Evolutionary conservation across 2,797 vertebrate genomes (phyloP), one percentile per base, ranked within the genome.

Genomic region (Heteromormyrus szaboi): DNA sequence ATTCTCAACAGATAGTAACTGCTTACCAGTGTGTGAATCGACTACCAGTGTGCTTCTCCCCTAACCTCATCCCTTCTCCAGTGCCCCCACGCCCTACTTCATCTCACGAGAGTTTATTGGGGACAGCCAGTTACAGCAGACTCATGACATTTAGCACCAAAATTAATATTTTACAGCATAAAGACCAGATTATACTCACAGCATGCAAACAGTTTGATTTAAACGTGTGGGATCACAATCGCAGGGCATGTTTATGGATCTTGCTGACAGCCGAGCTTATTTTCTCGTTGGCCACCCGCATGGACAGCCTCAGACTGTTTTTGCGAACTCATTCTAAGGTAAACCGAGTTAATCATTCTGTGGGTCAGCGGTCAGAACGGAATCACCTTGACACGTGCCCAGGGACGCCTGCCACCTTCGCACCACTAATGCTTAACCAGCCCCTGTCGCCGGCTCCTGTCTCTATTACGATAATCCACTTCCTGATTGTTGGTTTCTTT

Each of bases 301-400:
- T 46, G 44, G 50, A 11, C 62, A 37, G 86, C 88, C 79, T 65
- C 89, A 44, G 86, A 76, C 48, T 59, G 22, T 68, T 87, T 90
- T 85, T 56, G 86, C 19, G 9, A 81, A 22, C 19, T n/a, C 7
- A 2, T 81, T 46, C 17, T 46, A 46, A 81, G 41, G 41, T 81
- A 44, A 44, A 46, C 4, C 19, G 3, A 44, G 76, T 84, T 88
- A 81, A 76, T 22, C 48, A 41, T 85, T 85, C 7, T 7, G 14
- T 12, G 41, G 68, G 54, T 25, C 33, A 44, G 22, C 46, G 41
- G 83, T 50, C 86, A 89, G 87, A 89, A 72, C 81, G 84, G 90
- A 90, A 89, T 92, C 89, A 93, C 91, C 90, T 92, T 92, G 12
- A 85, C 14, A 89, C 1, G 37, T 2, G 33, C 81, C 62, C 81